phyloP scores from a whole-genome alignment of 1,140 invertebrate genomes.

The Drosophila malerkotliana region DNA sequence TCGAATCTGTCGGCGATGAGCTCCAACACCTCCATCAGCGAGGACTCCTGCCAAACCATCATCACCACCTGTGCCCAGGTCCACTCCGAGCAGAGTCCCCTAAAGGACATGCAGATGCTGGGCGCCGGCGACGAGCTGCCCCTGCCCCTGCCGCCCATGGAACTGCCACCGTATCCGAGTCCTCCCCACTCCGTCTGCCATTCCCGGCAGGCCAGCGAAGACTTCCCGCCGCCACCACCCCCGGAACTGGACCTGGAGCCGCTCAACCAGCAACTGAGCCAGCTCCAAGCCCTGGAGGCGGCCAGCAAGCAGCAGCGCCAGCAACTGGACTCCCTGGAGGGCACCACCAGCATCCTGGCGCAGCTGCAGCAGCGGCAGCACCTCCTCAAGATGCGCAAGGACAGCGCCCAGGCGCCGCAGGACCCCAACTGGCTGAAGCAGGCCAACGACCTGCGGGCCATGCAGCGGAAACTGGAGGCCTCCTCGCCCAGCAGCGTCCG shows the following conservation, averaged over 20 bases:
- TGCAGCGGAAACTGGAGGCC: slow-evolving; percentile 78
- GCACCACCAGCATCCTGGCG: slow-evolving; percentile 86
- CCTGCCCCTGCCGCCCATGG: slow-evolving; percentile 73
- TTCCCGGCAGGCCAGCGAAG: slow-evolving; percentile 93
- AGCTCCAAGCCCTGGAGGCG: slow-evolving; percentile 83
- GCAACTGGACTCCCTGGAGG: slow-evolving; percentile 69
- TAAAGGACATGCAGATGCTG: slow-evolving; percentile 84
- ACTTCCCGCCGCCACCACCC: slow-evolving; percentile 94
- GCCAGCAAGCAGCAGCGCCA: slow-evolving; percentile 78
- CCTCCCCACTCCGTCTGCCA: slow-evolving; percentile 90
- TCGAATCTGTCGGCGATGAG: slow-evolving; percentile 84
- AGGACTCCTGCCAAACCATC: slow-evolving; percentile 91
- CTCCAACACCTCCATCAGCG: slow-evolving; percentile 91
- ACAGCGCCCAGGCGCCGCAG: slow-evolving; percentile 73
- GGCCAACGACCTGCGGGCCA: slow-evolving; percentile 87
- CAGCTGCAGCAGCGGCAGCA: slow-evolving; percentile 88
- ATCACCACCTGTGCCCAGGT: slow-evolving; percentile 91
- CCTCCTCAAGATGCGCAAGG: slow-evolving; percentile 88
- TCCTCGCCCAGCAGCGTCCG: slow-evolving; percentile 85
- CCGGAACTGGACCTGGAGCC: slow-evolving; percentile 89
- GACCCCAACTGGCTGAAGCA: slow-evolving; percentile 88
- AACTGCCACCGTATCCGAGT: slow-evolving; percentile 92
- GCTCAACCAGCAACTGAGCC: slow-evolving; percentile 85
- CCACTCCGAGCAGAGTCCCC: slow-evolving; percentile 90
- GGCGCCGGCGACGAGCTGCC: slow-evolving; percentile 21